These are phyloP conservation scores for Bactericera cockerelli DNA, from an alignment of 1,140 invertebrate genomes.

Conservation along the genomic window DNA sequence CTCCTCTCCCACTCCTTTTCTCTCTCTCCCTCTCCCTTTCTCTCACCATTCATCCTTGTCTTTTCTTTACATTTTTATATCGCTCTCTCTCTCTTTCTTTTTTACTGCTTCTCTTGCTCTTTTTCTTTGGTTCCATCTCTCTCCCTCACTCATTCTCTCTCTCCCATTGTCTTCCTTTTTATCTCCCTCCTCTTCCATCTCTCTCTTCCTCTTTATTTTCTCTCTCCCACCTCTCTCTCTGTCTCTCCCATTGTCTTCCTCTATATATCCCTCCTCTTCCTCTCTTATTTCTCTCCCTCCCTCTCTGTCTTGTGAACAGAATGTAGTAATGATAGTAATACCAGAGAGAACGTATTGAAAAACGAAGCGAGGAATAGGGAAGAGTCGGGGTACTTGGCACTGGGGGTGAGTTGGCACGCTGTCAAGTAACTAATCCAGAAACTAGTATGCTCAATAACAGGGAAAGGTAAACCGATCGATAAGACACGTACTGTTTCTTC, in stretches of 20 bases:
- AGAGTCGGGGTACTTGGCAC: neutral
- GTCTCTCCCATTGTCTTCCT: neutral
- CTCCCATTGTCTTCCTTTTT: neutral
- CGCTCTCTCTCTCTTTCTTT: too few relatives aligned
- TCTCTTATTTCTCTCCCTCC: slow-evolving; percentile 9
- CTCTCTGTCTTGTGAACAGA: neutral
- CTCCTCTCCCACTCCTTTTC: too few relatives aligned
- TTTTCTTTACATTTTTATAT: too few relatives aligned
- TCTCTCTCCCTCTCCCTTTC: too few relatives aligned
- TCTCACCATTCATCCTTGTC: too few relatives aligned
- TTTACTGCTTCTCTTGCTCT: too few relatives aligned
- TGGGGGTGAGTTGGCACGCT: neutral
- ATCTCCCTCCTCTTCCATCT: neutral
- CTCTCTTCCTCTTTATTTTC: too few relatives aligned
- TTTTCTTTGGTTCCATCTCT: neutral
- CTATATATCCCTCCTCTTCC: neutral
- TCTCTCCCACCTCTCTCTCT: too few relatives aligned
- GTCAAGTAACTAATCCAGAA: neutral
- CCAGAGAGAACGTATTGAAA: neutral
- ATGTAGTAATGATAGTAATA: neutral
- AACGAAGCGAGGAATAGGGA: neutral
- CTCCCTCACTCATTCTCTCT: neutral
- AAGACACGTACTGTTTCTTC: too few relatives aligned
- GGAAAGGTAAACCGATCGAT: too few relatives aligned
- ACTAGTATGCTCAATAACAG: neutral